Evolutionary conservation across 1,140 invertebrate genomes (phyloP).

Genomic region (Bombus pascuorum): DNA sequence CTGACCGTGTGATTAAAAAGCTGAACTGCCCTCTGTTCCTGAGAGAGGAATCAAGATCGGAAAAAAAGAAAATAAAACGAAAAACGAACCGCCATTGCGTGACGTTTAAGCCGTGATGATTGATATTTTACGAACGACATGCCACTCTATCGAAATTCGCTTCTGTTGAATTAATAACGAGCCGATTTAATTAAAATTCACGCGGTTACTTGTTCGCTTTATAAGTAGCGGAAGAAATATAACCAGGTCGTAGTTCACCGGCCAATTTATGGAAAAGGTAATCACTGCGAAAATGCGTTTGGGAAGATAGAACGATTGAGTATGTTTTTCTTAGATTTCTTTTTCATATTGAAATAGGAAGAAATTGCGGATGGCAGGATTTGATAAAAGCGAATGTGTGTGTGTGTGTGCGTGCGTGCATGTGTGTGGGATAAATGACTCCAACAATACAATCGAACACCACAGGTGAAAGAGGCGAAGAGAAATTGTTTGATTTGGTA

Average conservation of each 20-base stretch:
- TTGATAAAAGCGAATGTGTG: too few relatives aligned
- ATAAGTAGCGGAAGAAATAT: too few relatives aligned
- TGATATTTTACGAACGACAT: constrained; percentile 11
- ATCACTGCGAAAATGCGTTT: neutral
- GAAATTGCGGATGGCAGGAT: too few relatives aligned
- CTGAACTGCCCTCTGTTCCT: neutral
- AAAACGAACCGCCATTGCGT: neutral
- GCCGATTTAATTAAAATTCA: constrained; percentile 9
- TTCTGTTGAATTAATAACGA: neutral
- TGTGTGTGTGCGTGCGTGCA: fast-evolving
- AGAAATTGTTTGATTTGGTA: too few relatives aligned
- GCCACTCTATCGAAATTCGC: neutral
- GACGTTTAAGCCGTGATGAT: neutral
- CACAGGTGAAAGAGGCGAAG: too few relatives aligned
- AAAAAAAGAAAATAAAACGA: neutral
- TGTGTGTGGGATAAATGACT: too few relatives aligned
- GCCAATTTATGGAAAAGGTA: neutral
- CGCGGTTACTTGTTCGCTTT: neutral
- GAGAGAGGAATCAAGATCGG: neutral
- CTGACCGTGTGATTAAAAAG: neutral
- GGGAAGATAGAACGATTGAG: too few relatives aligned
- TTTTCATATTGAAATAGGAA: too few relatives aligned
- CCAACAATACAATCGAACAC: too few relatives aligned
- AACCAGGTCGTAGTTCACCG: too few relatives aligned
- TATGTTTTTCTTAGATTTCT: too few relatives aligned